These are phyloP conservation scores for Calliphora vicina DNA, from an alignment of 1,140 invertebrate genomes.

Conservation along the genomic window DNA sequence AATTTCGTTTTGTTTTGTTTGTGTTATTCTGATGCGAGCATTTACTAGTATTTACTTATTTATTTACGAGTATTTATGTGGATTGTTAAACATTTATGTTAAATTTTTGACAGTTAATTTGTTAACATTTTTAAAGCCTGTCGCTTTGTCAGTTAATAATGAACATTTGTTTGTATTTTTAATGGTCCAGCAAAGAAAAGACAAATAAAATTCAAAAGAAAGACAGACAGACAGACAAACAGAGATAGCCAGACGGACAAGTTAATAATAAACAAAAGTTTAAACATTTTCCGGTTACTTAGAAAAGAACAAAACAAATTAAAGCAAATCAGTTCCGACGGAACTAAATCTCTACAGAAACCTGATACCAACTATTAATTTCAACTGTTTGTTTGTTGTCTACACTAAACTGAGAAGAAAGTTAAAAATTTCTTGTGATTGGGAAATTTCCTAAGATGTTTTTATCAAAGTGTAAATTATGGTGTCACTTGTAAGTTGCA, in stretches of 20 bases:
- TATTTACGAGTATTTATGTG: too few relatives aligned
- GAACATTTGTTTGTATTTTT: not conserved
- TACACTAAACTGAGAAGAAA: not conserved
- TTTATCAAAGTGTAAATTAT: not conserved
- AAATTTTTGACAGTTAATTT: slow-evolving; percentile 28
- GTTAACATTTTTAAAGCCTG: slow-evolving; percentile 27
- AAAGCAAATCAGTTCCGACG: not conserved
- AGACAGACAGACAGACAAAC: not conserved
- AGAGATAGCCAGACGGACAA: not conserved
- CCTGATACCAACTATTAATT: not conserved
- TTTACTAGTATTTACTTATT: not conserved
- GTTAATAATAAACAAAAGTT: not conserved
- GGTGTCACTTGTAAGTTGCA: not conserved
- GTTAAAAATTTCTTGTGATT: not conserved
- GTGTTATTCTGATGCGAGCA: not conserved
- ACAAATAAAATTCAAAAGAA: not conserved
- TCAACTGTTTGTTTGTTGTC: not conserved
- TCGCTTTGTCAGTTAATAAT: slow-evolving; percentile 29
- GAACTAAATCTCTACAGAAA: not conserved
- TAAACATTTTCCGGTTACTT: not conserved
- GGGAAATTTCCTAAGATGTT: not conserved
- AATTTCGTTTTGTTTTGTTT: not conserved
- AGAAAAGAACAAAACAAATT: not conserved
- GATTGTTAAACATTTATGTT: slow-evolving; percentile 20
- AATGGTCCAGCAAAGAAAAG: not conserved